Evolutionary conservation across 2,797 vertebrate genomes (phyloP).

Genomic region (Poeciliopsis infans): DNA sequence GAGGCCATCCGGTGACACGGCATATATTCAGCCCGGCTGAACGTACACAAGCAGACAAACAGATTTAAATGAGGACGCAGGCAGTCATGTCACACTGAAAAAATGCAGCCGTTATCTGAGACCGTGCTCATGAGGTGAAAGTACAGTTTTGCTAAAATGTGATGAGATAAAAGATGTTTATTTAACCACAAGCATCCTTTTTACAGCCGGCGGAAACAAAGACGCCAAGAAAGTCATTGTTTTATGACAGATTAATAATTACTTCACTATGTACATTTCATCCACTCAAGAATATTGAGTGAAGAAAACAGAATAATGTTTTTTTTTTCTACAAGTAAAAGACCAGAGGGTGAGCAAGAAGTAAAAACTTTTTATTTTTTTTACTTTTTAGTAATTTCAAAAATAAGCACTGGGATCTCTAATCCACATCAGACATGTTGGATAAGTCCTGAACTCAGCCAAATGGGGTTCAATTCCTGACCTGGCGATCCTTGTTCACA

Average conservation of each 20-base stretch:
- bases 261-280: conserved; percentile 9
- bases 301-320: neutral
- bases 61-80: conserved; percentile 39
- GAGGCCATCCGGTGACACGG: conserved; percentile 57
- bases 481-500: neutral
- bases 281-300: neutral
- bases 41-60: conserved; percentile 12
- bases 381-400: neutral
- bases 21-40: conserved; percentile 54
- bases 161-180: conserved; percentile 20
- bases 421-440: neutral
- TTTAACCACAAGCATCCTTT: conserved; percentile 12
- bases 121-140: conserved; percentile 16
- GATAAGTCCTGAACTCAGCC: neutral
- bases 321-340: neutral
- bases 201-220: conserved; percentile 8
- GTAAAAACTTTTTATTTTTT: neutral
- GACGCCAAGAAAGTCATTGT: conserved; percentile 9
- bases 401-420: neutral
- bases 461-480: neutral
- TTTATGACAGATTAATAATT: conserved; percentile 29
- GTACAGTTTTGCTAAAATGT: conserved; percentile 10
- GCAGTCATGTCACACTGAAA: conserved; percentile 50
- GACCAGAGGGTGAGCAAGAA: neutral
- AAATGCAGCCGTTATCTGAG: conserved; percentile 22